Evolutionary conservation across 2,113 vertebrate species (phyloP).

Genomic region (Cottus gobio): DNA sequence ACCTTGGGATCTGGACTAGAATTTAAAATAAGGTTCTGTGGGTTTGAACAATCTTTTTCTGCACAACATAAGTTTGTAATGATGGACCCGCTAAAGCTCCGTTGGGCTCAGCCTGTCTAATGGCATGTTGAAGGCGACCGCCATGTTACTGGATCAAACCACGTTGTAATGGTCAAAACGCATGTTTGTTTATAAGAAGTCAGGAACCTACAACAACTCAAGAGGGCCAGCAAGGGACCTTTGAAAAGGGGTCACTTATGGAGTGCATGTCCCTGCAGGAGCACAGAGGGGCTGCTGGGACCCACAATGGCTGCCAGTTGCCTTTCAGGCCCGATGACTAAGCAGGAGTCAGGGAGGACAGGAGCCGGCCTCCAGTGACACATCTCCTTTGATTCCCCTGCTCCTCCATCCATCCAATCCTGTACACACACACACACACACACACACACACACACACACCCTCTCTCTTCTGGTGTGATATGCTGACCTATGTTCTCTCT

Average conservation of each 20-base stretch:
- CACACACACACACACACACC: too few relatives aligned
- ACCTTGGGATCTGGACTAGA: constrained; percentile 47
- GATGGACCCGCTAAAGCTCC: constrained; percentile 31
- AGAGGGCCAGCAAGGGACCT: neutral
- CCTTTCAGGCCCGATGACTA: constrained; percentile 69
- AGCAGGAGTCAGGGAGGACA: constrained; percentile 73
- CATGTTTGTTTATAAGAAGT: constrained; percentile 28
- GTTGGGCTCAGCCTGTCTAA: constrained; percentile 41
- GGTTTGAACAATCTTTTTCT: constrained; percentile 58
- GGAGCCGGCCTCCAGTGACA: constrained; percentile 64
- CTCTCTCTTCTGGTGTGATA: constrained; percentile 19
- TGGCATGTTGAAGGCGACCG: constrained; percentile 29
- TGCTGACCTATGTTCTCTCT: constrained; percentile 46
- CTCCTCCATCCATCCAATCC: neutral
- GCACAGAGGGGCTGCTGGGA: constrained; percentile 7
- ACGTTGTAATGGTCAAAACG: constrained; percentile 11
- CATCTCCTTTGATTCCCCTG: constrained; percentile 57
- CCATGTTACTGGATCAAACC: constrained; percentile 20
- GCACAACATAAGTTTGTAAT: constrained; percentile 57
- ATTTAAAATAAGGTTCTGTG: constrained; percentile 58
- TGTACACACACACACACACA: constrained; percentile 1
- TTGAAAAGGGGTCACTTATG: constrained; percentile 23
- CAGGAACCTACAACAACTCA: constrained; percentile 16
- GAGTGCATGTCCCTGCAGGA: neutral
- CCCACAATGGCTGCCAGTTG: constrained; percentile 23